Conservation (phyloP, 2,888 invertebrate genomes). For the Eilema griseolum region DNA sequence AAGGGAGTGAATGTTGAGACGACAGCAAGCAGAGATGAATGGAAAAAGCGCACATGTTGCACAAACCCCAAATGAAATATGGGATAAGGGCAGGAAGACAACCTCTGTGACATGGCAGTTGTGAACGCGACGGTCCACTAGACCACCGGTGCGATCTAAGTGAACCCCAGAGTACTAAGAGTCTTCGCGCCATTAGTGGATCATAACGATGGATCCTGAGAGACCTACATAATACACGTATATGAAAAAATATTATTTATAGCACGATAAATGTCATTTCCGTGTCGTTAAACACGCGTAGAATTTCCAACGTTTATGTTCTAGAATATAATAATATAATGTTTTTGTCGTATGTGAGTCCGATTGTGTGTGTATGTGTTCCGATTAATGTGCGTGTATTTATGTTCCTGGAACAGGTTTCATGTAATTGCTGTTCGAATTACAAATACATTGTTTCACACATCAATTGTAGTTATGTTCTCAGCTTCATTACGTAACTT, state of each 20-base stretch:
- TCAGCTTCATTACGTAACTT: neutral
- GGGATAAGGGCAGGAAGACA: no score
- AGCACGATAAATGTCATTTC: slow-evolving; percentile 13
- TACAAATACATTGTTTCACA: neutral
- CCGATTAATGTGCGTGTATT: neutral
- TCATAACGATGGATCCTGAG: no score
- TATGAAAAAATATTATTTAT: neutral
- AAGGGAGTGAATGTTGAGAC: no score
- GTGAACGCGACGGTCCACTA: no score
- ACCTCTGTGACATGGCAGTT: no score
- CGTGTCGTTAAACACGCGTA: slow-evolving; percentile 17
- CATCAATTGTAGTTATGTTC: neutral
- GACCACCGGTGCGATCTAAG: no score
- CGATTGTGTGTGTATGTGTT: no score
- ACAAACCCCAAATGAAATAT: no score
- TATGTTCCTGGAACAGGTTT: neutral
- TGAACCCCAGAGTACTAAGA: no score
- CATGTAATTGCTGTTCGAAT: neutral
- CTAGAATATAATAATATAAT: neutral
- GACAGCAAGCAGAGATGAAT: no score
- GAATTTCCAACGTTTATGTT: neutral
- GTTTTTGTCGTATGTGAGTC: neutral
- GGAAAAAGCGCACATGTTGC: no score
- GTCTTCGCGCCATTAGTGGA: no score
- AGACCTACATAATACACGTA: neutral